Evolutionary conservation across 2,888 invertebrate genomes (phyloP).

Genomic region (Poecilobothrus nobilitatus): DNA sequence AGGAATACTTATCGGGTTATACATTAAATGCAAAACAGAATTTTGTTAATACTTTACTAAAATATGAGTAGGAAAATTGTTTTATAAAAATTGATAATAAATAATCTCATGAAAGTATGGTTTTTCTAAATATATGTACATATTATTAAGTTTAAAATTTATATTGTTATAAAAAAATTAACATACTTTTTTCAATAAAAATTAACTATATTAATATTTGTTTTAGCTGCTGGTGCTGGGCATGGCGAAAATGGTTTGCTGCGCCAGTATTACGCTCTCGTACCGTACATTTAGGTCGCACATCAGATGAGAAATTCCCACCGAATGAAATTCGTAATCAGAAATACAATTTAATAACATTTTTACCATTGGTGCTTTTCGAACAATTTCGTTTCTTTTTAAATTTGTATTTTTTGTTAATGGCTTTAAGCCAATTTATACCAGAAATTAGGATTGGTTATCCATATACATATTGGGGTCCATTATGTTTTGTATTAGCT

Average conservation of each 20-base stretch:
- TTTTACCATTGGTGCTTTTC: conserved; percentile 84
- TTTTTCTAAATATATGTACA: too few species aligned
- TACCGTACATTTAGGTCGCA: conserved; percentile 67
- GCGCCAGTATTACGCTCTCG: conserved; percentile 67
- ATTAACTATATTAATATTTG: background rate
- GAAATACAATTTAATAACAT: conserved; percentile 91
- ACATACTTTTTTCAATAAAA: too few species aligned
- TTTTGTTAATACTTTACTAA: too few species aligned
- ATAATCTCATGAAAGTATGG: too few species aligned
- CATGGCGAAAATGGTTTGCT: conserved; percentile 64
- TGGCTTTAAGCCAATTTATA: conserved; percentile 97
- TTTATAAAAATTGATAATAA: too few species aligned
- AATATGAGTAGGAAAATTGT: too few species aligned
- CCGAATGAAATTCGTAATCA: conserved; percentile 95
- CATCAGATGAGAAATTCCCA: conserved; percentile 76
- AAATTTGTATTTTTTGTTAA: conserved; percentile 94
- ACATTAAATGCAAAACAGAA: too few species aligned
- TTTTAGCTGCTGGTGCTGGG: conserved; percentile 67
- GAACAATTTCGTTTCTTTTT: conserved; percentile 99
- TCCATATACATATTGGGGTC: conserved; percentile 99
- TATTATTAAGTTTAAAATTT: too few species aligned
- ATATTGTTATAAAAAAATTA: too few species aligned
- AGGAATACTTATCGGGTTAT: too few species aligned
- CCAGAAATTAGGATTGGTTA: conserved; percentile 94
- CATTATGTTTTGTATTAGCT: conserved; percentile 88